Base-by-base conservation (phyloP, 2,888 invertebrate species). In the Cantharis rufa region DNA sequence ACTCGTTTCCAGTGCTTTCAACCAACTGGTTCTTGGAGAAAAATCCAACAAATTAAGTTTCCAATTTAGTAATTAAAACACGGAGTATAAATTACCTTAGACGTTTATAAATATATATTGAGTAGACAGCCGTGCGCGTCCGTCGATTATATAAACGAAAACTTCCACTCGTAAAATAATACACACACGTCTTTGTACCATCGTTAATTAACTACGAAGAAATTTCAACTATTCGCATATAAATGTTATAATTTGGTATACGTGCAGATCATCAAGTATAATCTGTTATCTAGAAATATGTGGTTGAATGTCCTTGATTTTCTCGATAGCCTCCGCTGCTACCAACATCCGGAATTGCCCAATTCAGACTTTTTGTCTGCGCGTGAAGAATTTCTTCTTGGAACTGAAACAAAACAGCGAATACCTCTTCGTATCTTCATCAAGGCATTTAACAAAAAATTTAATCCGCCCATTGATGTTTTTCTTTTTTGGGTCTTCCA, bases 21-120 rank as follows among this genome's bases (percentile, higher is more conserved):
- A 32, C 48, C 48, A 48, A 48, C 48, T 48, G 48, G 48, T 48
- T 48, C 48, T 48, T n/a, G n/a, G 48, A 48, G 48, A 48, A 48
- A 48, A 48, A 48, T 48, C 48, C 48, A n/a, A n/a, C 48, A 48
- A 48, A 48, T 48, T 48, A n/a, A 48, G 48, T 48, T 48, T 48
- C 48, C 48, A 48, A 48, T 48, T 48, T 48, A 48, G 48, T 48
- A 48, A 48, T 48, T 48, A 48, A 48, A 48, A 48, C 48, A 48
- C 48, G 48, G 48, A 5, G 48, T 48, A 48, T 48, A 48, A 48
- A 48, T 48, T 48, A 48, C 48, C 72, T 64, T 69, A 69, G 70
- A 72, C 70, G 72, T 76, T 69, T 76, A 72, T 76, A 69, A 66
- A 66, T 70, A 74, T 64, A 70, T 70, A 74, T 48, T 48, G n/a